Conservation (phyloP, 2,797 vertebrate genomes). For the Tachyglossus aculeatus region DNA sequence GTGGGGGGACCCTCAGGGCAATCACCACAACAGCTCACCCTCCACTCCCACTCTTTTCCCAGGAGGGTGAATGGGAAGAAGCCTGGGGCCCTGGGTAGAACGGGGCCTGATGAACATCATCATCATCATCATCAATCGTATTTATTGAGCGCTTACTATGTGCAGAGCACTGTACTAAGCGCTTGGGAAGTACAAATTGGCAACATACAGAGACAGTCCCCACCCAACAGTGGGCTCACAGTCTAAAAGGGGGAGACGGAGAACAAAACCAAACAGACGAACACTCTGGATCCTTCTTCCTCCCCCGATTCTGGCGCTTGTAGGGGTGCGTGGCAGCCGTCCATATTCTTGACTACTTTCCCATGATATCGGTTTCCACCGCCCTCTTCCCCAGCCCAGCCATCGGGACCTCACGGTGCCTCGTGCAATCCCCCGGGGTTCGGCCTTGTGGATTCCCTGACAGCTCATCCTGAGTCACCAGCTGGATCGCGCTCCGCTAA, state of each 20-base stretch:
- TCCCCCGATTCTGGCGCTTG: background rate
- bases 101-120: no score
- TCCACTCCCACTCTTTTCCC: rapidly evolving
- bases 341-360: background rate
- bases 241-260: no score
- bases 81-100: no score
- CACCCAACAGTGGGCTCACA: no score
- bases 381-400: background rate
- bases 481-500: constrained; percentile 10
- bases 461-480: background rate
- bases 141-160: no score
- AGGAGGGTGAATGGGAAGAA: background rate
- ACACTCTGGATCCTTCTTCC: background rate
- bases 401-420: background rate
- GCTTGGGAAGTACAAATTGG: no score
- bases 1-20: background rate
- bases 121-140: no score
- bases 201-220: no score
- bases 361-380: background rate
- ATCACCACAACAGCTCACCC: background rate
- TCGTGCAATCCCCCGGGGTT: background rate
- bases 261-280: no score
- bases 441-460: background rate
- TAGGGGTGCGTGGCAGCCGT: background rate
- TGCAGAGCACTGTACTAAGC: no score